A percentile compares a stretch with the other conserved stretches of the same genome.
Evolutionary conservation across 2,888 invertebrate species (phyloP).

Genomic region (Baccha elongata): DNA sequence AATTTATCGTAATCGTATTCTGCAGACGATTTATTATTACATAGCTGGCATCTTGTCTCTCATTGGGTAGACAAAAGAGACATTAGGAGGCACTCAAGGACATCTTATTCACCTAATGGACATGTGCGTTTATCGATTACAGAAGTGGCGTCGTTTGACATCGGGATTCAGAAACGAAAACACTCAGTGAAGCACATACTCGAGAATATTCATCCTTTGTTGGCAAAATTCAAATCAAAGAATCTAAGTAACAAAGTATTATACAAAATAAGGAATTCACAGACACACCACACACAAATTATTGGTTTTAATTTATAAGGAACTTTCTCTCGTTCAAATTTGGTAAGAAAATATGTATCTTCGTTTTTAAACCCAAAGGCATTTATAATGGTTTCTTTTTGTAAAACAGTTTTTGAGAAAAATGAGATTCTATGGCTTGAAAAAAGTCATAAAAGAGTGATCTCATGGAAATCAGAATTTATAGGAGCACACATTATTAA

Average conservation of each 20-base stretch:
- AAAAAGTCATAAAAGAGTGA: no score
- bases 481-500: no score
- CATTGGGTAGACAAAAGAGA: slow-evolving; percentile 9
- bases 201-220: slow-evolving; percentile 26
- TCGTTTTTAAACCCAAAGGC: no score
- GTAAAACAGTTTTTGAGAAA: no score
- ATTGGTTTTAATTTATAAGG: background rate
- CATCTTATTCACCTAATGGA: slow-evolving; percentile 41
- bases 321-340: no score
- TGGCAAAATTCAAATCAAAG: slow-evolving; percentile 12
- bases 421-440: no score
- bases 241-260: slow-evolving; percentile 34
- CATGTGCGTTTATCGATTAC: slow-evolving; percentile 42
- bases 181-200: slow-evolving; percentile 22
- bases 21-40: slow-evolving; percentile 36
- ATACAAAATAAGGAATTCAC: slow-evolving; percentile 21
- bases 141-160: slow-evolving; percentile 14
- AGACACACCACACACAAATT: background rate
- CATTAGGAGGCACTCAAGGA: slow-evolving; percentile 22
- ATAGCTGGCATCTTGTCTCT: slow-evolving; percentile 9
- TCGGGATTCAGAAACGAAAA: slow-evolving; percentile 16
- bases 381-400: no score
- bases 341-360: no score
- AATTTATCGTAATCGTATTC: background rate
- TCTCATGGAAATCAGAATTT: no score